A percentile compares a stretch with the other conserved stretches of the same genome.
Evolutionary conservation across 2,888 invertebrate genomes (phyloP).

Genomic region (Eupelmus urozonus): DNA sequence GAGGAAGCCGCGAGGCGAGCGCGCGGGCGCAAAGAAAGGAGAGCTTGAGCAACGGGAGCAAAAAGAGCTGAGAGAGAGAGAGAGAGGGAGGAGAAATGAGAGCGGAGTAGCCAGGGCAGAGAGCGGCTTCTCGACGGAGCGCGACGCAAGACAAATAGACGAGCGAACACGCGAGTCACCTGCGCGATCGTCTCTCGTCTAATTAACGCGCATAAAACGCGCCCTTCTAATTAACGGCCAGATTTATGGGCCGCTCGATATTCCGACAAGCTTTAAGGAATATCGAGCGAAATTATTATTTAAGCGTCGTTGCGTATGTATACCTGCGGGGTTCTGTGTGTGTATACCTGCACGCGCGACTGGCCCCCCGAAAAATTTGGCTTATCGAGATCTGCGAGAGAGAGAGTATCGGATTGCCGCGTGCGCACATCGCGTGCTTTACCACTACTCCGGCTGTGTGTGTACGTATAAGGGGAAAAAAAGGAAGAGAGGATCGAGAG

Average conservation of each 20-base stretch:
- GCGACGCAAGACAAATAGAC: constrained; percentile 62
- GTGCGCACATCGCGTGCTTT: background rate
- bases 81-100: constrained; percentile 38
- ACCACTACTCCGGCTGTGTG: background rate
- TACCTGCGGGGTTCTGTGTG: background rate
- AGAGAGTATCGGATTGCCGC: constrained; percentile 30
- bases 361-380: background rate
- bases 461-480: constrained; percentile 6
- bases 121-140: background rate
- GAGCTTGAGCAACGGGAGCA: constrained; percentile 37
- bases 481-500: constrained; percentile 2
- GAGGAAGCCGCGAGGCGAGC: constrained; percentile 62
- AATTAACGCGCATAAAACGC: constrained; percentile 58
- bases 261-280: background rate
- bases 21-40: constrained; percentile 58
- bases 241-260: constrained; percentile 33
- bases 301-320: background rate
- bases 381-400: constrained; percentile 1
- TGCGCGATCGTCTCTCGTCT: constrained; percentile 46
- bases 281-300: too few species aligned
- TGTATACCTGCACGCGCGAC: too few species aligned
- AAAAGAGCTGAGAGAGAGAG: constrained; percentile 39
- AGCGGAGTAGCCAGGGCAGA: constrained; percentile 13
- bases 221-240: constrained; percentile 48
- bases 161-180: constrained; percentile 53